A percentile compares a stretch with the other conserved stretches of the same genome.
These are phyloP conservation scores for Heliconius ismenius DNA, from an alignment of 2,888 invertebrate species.

Conservation along the genomic window DNA sequence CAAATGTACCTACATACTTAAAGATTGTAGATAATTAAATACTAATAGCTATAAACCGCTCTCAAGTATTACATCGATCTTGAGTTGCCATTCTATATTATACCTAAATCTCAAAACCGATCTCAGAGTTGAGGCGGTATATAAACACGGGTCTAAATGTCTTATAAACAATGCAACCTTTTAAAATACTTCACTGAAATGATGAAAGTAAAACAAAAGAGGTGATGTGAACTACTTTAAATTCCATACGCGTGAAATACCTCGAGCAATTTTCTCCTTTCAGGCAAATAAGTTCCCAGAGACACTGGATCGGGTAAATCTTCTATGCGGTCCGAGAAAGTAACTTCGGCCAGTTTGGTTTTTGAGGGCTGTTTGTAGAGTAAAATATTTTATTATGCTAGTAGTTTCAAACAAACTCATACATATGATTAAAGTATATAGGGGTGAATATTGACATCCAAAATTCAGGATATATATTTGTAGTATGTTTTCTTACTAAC, in stretches of 20 bases:
- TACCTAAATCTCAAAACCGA: too few relatives aligned
- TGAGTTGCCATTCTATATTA: too few relatives aligned
- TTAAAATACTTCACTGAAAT: not conserved
- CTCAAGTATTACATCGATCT: too few relatives aligned
- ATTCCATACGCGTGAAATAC: conserved; percentile 49
- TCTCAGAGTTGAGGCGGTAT: too few relatives aligned
- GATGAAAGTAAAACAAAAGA: conserved; percentile 1
- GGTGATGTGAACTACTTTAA: conserved; percentile 13
- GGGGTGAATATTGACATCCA: not conserved
- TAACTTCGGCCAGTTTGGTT: conserved; percentile 70
- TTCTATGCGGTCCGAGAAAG: conserved; percentile 67
- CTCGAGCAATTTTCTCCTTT: conserved; percentile 68
- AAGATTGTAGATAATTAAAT: too few relatives aligned
- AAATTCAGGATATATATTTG: not conserved
- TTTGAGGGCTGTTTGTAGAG: conserved; percentile 62
- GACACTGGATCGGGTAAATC: conserved; percentile 71
- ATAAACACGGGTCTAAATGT: not conserved
- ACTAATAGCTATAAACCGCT: too few relatives aligned
- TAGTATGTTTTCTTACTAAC: too few relatives aligned
- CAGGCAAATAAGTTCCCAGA: conserved; percentile 58
- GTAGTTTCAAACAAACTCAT: not conserved
- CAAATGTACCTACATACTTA: too few relatives aligned
- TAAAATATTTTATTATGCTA: not conserved
- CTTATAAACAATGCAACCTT: not conserved
- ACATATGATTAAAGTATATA: not conserved